phyloP scores from a whole-genome alignment of 1,140 invertebrate genomes.

The Sesamia nonagrioides region DNA sequence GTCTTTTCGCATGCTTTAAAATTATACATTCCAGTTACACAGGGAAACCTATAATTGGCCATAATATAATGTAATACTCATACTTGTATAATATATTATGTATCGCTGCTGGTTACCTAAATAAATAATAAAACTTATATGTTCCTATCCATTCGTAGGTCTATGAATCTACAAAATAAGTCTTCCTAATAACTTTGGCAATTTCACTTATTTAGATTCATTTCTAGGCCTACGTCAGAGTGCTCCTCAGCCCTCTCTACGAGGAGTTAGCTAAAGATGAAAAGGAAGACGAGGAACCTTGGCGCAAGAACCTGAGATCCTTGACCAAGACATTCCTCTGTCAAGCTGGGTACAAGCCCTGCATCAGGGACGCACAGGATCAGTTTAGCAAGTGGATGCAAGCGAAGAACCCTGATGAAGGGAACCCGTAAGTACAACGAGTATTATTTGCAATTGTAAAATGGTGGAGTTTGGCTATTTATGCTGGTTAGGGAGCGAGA shows the following conservation, averaged over 20 bases:
- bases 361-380: constrained; percentile 90
- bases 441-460: no score
- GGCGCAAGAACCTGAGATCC: constrained; percentile 89
- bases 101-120: no score
- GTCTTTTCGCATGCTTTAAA: no score
- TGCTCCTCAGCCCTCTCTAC: constrained; percentile 90
- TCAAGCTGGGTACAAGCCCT: constrained; percentile 91
- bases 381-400: constrained; percentile 91
- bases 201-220: no score
- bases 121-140: no score
- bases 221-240: constrained; percentile 89
- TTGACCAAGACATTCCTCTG: constrained; percentile 91
- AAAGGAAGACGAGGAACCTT: constrained; percentile 88
- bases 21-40: no score
- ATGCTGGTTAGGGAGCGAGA: background rate
- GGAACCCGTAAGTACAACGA: constrained; percentile 90
- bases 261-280: constrained; percentile 88
- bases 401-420: constrained; percentile 90
- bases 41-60: no score
- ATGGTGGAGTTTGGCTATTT: no score
- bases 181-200: background rate
- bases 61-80: no score
- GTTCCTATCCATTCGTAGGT: no score
- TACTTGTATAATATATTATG: no score
- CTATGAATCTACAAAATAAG: background rate